A percentile compares a stretch with the other conserved stretches of the same genome.
Evolutionary conservation across 2,113 vertebrate species (phyloP).

Genomic region (Pollachius pollachius): DNA sequence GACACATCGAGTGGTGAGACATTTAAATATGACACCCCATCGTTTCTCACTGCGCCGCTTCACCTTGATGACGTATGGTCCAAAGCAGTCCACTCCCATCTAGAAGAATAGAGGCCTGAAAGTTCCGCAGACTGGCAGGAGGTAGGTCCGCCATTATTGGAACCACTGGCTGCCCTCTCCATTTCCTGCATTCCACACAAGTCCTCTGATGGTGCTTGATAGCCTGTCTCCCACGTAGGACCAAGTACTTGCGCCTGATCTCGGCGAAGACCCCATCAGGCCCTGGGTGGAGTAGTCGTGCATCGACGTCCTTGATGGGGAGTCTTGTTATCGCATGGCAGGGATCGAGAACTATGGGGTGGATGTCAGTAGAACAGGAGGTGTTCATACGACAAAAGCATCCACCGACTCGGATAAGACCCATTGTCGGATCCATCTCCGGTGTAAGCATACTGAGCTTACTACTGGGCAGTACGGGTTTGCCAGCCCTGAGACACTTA

Average conservation of each 20-base stretch:
- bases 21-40: slow-evolving; percentile 13
- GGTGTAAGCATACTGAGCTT: not conserved
- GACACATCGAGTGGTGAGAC: slow-evolving; percentile 1
- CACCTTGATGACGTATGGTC: not conserved
- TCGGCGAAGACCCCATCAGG: not conserved
- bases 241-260: not conserved
- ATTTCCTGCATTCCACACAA: not conserved
- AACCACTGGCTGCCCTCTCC: not conserved
- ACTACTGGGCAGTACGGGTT: not conserved
- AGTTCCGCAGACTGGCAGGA: not conserved
- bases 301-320: not conserved
- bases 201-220: not conserved
- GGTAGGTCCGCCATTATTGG: slow-evolving; percentile 1
- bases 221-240: not conserved
- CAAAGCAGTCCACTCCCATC: slow-evolving; percentile 15
- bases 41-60: not conserved
- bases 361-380: too few relatives aligned
- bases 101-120: slow-evolving; percentile 1
- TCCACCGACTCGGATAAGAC: too few relatives aligned
- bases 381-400: too few relatives aligned
- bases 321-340: not conserved
- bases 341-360: too few relatives aligned
- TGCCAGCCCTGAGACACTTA: not conserved
- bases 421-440: not conserved
- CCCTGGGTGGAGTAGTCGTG: not conserved